Base-by-base conservation (phyloP, 2,113 vertebrate species). In the Lasiurus borealis region DNA sequence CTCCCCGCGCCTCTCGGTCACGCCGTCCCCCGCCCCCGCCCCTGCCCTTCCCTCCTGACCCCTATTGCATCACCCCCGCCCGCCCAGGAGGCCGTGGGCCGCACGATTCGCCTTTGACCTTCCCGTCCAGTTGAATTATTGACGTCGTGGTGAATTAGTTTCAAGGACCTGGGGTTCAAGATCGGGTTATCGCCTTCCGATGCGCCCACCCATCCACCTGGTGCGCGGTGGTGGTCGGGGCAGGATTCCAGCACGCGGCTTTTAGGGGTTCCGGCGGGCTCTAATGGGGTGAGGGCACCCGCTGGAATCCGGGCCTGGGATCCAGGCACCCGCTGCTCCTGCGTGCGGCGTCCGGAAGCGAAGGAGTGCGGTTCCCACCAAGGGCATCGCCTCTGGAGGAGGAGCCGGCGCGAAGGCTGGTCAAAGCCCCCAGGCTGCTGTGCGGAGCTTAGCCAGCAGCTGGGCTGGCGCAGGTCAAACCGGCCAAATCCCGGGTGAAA, bases 101-200 rank as follows among this genome's bases (percentile, higher is more conserved):
- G 13, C 76, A 3, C 48, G 21, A 0, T 46, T 87, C 81, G 71
- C 95, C 94, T 96, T 94, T 97, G 95, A 96, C 96, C 92, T 97
- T 93, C 66, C 68, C 5, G 81, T 95, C 93, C 76, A 62, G 54
- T 90, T 94, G 95, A 97, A 93, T 96, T 87, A 95, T 85, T 95
- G 85, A 76, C 81, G 4, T 69, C 23, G 29, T 27, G 48, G 85
- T 88, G 92, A 89, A 87, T 96, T 85, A 64, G 76, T 93, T 94
- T 84, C 81, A 44, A 76, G 73, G 88, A 90, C 93, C 73, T 64
- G 88, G 19, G 59, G 93, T 96, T 97, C 90, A 96, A 96, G 78
- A 88, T 62, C 44, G 23, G 90, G 85, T 71, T 93, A 66, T 66
- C 78, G 54, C 88, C 36, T 82, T 80, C 93, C 77, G 90, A 48